Percentiles rank a stretch among this genome's conserved stretches.
Evolutionary conservation across 2,113 vertebrate genomes (phyloP).

Genomic region (Pollachius pollachius): DNA sequence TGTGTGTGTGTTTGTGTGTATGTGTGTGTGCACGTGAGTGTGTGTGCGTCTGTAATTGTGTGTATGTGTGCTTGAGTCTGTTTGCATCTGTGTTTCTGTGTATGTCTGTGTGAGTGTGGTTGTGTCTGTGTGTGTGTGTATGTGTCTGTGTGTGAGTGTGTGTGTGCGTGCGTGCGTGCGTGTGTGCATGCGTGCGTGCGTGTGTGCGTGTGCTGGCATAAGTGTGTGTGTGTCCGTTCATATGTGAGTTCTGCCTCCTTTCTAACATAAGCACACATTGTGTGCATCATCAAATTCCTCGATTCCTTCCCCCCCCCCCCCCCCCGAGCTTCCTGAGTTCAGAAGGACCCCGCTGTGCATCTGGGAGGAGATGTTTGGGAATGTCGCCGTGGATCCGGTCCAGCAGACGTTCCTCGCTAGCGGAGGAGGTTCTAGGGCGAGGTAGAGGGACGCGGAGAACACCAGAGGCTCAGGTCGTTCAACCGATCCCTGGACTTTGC

Average conservation of each 20-base stretch:
- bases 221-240: slow-evolving; percentile 25
- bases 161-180: not conserved
- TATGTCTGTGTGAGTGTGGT: slow-evolving; percentile 38
- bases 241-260: slow-evolving; percentile 33
- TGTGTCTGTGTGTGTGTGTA: too few relatives aligned
- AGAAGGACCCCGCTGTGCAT: too few relatives aligned
- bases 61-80: not conserved
- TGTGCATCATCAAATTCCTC: too few relatives aligned
- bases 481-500: too few relatives aligned
- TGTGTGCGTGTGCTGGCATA: not conserved
- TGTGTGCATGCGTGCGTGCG: not conserved
- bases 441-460: too few relatives aligned
- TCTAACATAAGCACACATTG: not conserved
- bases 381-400: too few relatives aligned
- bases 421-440: too few relatives aligned
- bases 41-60: not conserved
- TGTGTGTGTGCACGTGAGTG: not conserved
- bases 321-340: too few relatives aligned
- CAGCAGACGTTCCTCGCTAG: too few relatives aligned
- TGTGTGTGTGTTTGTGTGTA: not conserved
- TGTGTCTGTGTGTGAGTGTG: not conserved
- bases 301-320: too few relatives aligned
- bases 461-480: too few relatives aligned
- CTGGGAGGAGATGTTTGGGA: too few relatives aligned
- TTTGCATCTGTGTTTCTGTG: not conserved